Conservation (phyloP, 2,797 vertebrate genomes). For the Chromobotia macracanthus region DNA sequence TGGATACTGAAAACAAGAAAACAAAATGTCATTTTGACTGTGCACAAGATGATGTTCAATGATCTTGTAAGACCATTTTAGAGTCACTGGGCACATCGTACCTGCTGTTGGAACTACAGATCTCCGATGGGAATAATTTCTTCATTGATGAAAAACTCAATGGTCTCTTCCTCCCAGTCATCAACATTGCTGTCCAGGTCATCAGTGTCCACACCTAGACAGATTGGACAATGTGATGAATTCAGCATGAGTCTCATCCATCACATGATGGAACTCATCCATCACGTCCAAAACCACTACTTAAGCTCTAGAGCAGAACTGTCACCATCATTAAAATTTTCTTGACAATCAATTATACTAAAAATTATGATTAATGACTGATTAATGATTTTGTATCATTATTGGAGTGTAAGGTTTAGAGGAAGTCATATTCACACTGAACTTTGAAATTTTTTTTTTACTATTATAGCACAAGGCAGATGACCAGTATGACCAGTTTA, state of each 20-base stretch:
- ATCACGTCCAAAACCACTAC: background rate
- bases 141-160: constrained; percentile 99
- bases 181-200: constrained; percentile 97
- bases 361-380: background rate
- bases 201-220: constrained; percentile 90
- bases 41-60: background rate
- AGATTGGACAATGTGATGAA: constrained; percentile 15
- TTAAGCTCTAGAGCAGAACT: background rate
- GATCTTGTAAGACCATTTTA: constrained; percentile 46
- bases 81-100: constrained; percentile 59
- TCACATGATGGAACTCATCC: background rate
- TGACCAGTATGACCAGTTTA: background rate
- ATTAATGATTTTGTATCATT: background rate
- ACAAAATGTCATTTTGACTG: constrained; percentile 57
- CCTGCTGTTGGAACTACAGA: constrained; percentile 87
- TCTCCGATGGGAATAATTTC: constrained; percentile 94
- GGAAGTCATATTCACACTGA: no score
- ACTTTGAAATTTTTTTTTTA: background rate
- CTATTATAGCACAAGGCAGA: background rate
- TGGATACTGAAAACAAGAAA: constrained; percentile 31
- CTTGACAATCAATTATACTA: background rate
- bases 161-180: constrained; percentile 98
- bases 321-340: background rate
- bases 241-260: background rate
- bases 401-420: background rate